Base-by-base conservation (phyloP, 2,888 invertebrate species). In the Noctua janthe region DNA sequence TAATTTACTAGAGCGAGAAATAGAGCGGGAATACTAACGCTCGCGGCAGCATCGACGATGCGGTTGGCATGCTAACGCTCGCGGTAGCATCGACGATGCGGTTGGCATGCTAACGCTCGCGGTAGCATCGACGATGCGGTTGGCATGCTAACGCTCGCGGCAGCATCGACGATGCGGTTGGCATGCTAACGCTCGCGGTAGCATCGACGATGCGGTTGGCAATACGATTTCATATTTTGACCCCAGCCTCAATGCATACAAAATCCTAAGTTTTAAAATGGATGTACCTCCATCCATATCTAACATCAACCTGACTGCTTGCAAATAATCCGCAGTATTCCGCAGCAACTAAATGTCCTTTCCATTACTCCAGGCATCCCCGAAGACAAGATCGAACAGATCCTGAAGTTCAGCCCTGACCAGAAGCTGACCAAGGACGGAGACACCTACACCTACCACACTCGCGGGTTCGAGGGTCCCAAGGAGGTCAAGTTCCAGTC, bases 351-450 rank as follows among this genome's bases (percentile, higher is more conserved):
- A 20, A 66, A 66, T 10, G 20, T 39, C 1, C 10, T 66, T 66
- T 10, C 10, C 39, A 11, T 39, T 66, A 39, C 66, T 66, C 13
- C 80, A 93, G 92, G 92, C 75, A 1, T 92, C 4, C 81, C 92
- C 17, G 93, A 91, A 8, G 92, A 91, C 0, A 84, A 87, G 69
- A 81, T 92, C 71, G 71, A 78, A n/a, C 54, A 20, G 7, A 71
- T 87, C 35, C 7, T 80, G 17, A 77, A 82, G 11, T 87, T 74
- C 82, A 88, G 88, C 51, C 86, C 92, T 0, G 81, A 87, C 11
- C 88, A 91, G 69, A 93, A 88, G 78, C 79, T 94, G 51, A 89
- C 84, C 2, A 84, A 92, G 76, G 84, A 92, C n/a, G 95, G 94
- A 1, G 94, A 95, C 80, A 87, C 78, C 5, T 94, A 92, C 82